A percentile compares a stretch with the other conserved stretches of the same genome.
Evolutionary conservation across 2,888 invertebrate species (phyloP).

Genomic region (Molanna angustata): DNA sequence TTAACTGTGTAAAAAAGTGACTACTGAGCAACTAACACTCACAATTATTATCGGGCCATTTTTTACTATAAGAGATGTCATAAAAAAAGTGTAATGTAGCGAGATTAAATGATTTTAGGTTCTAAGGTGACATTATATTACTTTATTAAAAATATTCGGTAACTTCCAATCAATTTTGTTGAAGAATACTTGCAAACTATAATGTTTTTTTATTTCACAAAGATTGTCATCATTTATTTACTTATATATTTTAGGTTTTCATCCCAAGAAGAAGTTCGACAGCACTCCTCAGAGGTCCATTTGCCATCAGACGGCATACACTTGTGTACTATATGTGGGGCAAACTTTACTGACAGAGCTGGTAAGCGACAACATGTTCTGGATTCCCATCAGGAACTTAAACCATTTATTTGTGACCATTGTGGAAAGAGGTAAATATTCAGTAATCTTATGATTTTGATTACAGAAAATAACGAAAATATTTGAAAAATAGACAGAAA

Average conservation of each 20-base stretch:
- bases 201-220: no score
- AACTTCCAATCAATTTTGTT: no score
- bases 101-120: no score
- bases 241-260: slow-evolving; percentile 10
- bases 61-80: no score
- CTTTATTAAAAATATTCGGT: no score
- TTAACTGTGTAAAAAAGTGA: no score
- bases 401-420: slow-evolving; percentile 20
- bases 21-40: no score
- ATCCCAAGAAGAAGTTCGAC: slow-evolving; percentile 4
- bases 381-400: slow-evolving; percentile 6
- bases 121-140: no score
- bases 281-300: slow-evolving; percentile 7
- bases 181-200: no score
- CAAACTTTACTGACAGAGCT: slow-evolving; percentile 8
- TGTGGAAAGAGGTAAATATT: slow-evolving; percentile 12
- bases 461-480: not conserved
- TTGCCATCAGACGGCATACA: slow-evolving; percentile 2
- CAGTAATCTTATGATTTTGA: not conserved
- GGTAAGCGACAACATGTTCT: slow-evolving; percentile 10
- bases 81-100: no score
- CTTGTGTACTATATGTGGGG: slow-evolving; percentile 13
- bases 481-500: no score
- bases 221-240: not conserved
- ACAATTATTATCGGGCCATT: no score